Base-by-base conservation (phyloP, 2,888 invertebrate species). In the Acrocera orbiculus region DNA sequence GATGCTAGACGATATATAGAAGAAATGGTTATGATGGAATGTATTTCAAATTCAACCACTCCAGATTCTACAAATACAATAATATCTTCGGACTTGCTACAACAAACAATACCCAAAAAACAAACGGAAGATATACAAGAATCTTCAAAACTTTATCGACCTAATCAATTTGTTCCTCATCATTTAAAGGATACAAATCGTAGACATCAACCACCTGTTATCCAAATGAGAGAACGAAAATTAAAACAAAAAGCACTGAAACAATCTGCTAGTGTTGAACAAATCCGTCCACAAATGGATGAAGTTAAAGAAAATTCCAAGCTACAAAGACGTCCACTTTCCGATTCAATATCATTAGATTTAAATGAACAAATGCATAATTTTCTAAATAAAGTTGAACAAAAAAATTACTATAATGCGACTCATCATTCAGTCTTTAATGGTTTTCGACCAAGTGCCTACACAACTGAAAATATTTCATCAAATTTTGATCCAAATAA, bases 1-100 rank as follows among this genome's bases (percentile, higher is more conserved):
- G 73, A 76, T 46, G 86, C 86, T 1, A 65, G 85, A 28, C 70
- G 74, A 36, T 69, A 79, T 49, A 70, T 83, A 43, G 77, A 81
- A 54, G 71, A 74, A 46, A 67, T 67, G 51, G 55, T 65, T 5
- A 50, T 66, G 29, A 55, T 61, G 36, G 63, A 62, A 24, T 50
- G 47, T 30, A 47, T 53, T 17, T 51, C 51, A 1, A 52, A 45
- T 31, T 42, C 45, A 31, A 47, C 47, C 20, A 52, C 47, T 7
- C 47, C 49, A 2, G 51, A 51, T 9, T 41, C 46, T 43, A n/a
- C n/a, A n/a, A 50, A 35, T 32, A 30, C 41, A 3, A 41, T 45
- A 5, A 40, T 45, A 3, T 46, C 47, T 7, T 26, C 41, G 5
- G 37, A 37, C 16, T 32, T 36, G 11, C 19, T 31, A 46, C 65